Evolutionary conservation across 1,140 invertebrate species (phyloP), one percentile per base, ranked within the genome.

Genomic region (Drosophila grimshawi): DNA sequence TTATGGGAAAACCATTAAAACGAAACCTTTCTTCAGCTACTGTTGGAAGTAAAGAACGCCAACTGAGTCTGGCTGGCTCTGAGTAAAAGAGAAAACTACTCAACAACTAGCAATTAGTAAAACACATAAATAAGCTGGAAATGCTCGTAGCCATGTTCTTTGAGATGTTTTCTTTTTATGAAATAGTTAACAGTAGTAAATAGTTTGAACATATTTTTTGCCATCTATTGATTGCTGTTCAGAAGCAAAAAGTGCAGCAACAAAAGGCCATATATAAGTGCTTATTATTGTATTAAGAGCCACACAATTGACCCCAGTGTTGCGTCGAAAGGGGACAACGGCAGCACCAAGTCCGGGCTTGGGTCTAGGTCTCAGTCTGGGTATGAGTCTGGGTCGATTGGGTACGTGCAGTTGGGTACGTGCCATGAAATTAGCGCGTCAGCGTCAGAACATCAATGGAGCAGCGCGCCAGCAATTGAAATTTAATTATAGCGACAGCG

Each of bases 261-360:
- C 76, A 83, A 83, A 78, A 69, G 81, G 62, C 59, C 45, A 51
- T 33, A 67, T 11, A 74, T 68, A 88, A 88, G 80, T 80, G 80
- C 76, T 83, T 88, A 88, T 88, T 88, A 83, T 88, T 86, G 77
- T 88, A 86, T 88, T 86, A 88, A 86, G 73, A 85, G 81, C 66
- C 81, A 57, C 35, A 81, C 78, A 78, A 81, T 78, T 86, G 81
- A 86, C 78, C 81, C 51, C 77, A 65, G 53, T 64, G 19, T 52
- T 67, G 48, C 69, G 72, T 75, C 76, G 67, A 77, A 66, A 49
- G 51, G 61, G 48, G 70, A 33, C 66, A 55, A 39, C 59, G 64
- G 29, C 74, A 45, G 0, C 43, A 48, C 30, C 0, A 19, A 29
- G 19, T 62, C 10, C 37, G 35, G 39, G 8, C 53, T 41, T 32